phyloP scores from a whole-genome alignment of 2,888 invertebrate species.

The Chrysodeixis includens region DNA sequence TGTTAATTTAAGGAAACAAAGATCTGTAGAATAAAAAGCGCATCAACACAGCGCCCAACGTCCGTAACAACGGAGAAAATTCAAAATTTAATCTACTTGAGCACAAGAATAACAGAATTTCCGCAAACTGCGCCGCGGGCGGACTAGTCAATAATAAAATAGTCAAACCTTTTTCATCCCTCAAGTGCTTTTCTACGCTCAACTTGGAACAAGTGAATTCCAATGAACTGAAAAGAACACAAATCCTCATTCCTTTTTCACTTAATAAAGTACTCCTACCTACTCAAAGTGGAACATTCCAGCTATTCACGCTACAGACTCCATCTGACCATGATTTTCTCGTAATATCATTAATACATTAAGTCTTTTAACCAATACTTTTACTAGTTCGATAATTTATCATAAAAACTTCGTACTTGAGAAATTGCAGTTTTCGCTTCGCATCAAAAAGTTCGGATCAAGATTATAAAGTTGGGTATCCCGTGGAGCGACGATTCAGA shows the following conservation, averaged over 20 bases:
- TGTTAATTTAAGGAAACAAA: slow-evolving; percentile 29
- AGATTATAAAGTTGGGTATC: slow-evolving; percentile 78
- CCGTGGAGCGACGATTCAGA: slow-evolving; percentile 67
- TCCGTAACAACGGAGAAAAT: slow-evolving; percentile 20
- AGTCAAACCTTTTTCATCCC: slow-evolving; percentile 53
- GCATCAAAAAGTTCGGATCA: slow-evolving; percentile 73
- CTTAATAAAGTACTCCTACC: slow-evolving; percentile 53
- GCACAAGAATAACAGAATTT: slow-evolving; percentile 37
- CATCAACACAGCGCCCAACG: slow-evolving; percentile 8
- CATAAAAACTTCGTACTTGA: slow-evolving; percentile 56
- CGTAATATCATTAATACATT: slow-evolving; percentile 17
- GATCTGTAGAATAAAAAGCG: slow-evolving; percentile 19
- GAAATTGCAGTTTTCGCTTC: slow-evolving; percentile 72
- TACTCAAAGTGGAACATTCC: slow-evolving; percentile 54
- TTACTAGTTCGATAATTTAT: slow-evolving; percentile 43
- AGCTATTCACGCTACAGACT: slow-evolving; percentile 42
- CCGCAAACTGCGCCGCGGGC: slow-evolving; percentile 38
- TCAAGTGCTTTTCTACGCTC: slow-evolving; percentile 54
- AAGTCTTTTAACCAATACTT: slow-evolving; percentile 21
- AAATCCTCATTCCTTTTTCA: slow-evolving; percentile 58
- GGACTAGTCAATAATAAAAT: slow-evolving; percentile 55
- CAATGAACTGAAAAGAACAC: slow-evolving; percentile 66
- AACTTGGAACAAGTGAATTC: slow-evolving; percentile 65
- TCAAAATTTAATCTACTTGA: slow-evolving; percentile 47
- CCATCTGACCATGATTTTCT: slow-evolving; percentile 23